Percentiles rank a stretch among this genome's conserved stretches.
Evolutionary conservation across 1,140 invertebrate genomes (phyloP).

Genomic region (Papilio machaon): DNA sequence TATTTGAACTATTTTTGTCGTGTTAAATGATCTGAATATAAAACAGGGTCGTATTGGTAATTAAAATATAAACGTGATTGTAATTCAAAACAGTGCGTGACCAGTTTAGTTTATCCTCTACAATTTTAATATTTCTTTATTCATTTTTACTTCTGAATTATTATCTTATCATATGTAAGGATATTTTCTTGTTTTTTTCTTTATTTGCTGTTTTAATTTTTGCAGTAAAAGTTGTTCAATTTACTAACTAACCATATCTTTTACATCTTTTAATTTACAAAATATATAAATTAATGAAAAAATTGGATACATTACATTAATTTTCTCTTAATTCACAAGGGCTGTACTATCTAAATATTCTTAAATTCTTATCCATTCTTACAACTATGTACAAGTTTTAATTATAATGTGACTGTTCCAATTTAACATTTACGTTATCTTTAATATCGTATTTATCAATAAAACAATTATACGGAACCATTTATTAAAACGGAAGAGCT

Average conservation of each 20-base stretch:
- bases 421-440: background rate
- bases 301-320: too few relatives aligned
- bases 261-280: background rate
- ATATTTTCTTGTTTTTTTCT: background rate
- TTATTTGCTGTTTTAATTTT: too few relatives aligned
- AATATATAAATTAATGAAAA: too few relatives aligned
- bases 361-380: background rate
- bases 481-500: constrained; percentile 17
- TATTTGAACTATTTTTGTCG: constrained; percentile 22
- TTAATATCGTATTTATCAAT: constrained; percentile 10
- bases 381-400: background rate
- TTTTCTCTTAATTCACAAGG: too few relatives aligned
- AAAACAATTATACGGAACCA: constrained; percentile 6
- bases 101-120: background rate
- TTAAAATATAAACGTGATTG: constrained; percentile 24
- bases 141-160: background rate
- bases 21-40: constrained; percentile 14
- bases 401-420: background rate
- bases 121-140: background rate
- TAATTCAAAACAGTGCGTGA: constrained; percentile 15
- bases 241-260: background rate
- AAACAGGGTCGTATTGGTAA: constrained; percentile 24
- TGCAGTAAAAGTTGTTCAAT: too few relatives aligned
- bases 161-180: background rate
- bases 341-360: too few relatives aligned